Conservation (phyloP, 2,113 vertebrate species). For the Symphodus melops region DNA sequence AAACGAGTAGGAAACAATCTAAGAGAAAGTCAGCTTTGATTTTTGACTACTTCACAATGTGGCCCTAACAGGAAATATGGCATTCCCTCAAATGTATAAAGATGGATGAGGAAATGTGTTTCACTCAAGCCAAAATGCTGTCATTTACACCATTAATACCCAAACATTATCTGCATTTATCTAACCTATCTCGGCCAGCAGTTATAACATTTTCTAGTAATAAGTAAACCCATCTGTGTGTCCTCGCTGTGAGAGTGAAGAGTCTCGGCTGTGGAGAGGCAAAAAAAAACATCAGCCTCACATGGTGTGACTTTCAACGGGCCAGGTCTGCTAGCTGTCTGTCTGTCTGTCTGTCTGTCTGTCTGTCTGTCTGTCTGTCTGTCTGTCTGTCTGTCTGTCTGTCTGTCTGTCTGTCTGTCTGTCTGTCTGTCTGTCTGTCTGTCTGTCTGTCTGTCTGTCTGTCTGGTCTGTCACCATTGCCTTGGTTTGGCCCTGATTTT, state of each 20-base stretch:
- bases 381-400: constrained; percentile 46
- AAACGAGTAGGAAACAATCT: background rate
- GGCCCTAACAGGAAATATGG: background rate
- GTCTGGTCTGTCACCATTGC: constrained; percentile 43
- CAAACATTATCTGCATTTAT: background rate
- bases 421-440: constrained; percentile 50
- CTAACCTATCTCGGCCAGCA: background rate
- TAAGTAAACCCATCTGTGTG: background rate
- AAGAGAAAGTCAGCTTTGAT: too few species aligned
- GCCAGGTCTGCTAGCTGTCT: constrained; percentile 30
- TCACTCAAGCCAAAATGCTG: background rate
- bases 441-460: constrained; percentile 4
- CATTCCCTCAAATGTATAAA: background rate
- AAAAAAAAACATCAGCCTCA: constrained; percentile 43
- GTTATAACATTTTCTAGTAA: background rate
- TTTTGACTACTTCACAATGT: background rate
- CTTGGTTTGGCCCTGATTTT: background rate
- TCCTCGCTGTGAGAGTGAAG: constrained; percentile 9
- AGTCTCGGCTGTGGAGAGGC: constrained; percentile 23
- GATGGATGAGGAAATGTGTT: background rate
- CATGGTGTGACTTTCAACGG: constrained; percentile 24
- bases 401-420: constrained; percentile 20
- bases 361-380: background rate
- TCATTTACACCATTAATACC: background rate
- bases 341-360: constrained; percentile 23